Base-by-base conservation (phyloP, 2,113 vertebrate species). In the Spea multiplicata region DNA sequence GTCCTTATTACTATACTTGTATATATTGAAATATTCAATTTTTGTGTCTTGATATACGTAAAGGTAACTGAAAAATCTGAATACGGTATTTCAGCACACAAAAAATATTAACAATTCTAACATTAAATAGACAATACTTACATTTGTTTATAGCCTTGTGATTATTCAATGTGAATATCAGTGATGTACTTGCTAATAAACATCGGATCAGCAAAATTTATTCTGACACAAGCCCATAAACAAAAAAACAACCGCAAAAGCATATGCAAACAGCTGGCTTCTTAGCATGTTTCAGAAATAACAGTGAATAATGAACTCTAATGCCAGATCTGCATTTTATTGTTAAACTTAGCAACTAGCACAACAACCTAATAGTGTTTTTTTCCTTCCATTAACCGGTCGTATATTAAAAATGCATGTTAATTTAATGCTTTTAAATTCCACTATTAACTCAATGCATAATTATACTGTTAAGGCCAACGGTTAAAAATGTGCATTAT, bases 401-500 rank as follows among this genome's bases (percentile, higher is more conserved):
- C 50, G 6, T 67, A 44, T 9, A 66, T 16, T 67, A 68, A 75
- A 67, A 66, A 6, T 59, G 74, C 8, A 44, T 76, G 49, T 67
- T 76, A 57, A 9, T 76, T 9, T 44, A 52, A 67, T 76, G 50
- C 14, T 48, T 67, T 76, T 50, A 66, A 49, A 75, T 66, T 49
- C 66, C 64, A 69, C 13, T 70, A 55, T 76, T 44, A 55, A 53
- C 57, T 48, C 5, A 49, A 9, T 70, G 46, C 61, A 64, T 64
- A 47, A 69, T 70, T 69, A 76, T 16, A 6, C 53, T 44, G 66
- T 45, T 61, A 59, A 76, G 53, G 66, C 6, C 52, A 8, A 8
- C 30, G 30, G 53, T 69, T 50, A 68, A 76, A 76, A 55, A 45
- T 75, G 50, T 76, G 74, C 66, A 59, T 69, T 53, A n/a, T 52